Percentiles rank a stretch among this genome's conserved stretches.
Conservation (phyloP, 1,140 invertebrate genomes). For the Coenobita brevimanus region DNA sequence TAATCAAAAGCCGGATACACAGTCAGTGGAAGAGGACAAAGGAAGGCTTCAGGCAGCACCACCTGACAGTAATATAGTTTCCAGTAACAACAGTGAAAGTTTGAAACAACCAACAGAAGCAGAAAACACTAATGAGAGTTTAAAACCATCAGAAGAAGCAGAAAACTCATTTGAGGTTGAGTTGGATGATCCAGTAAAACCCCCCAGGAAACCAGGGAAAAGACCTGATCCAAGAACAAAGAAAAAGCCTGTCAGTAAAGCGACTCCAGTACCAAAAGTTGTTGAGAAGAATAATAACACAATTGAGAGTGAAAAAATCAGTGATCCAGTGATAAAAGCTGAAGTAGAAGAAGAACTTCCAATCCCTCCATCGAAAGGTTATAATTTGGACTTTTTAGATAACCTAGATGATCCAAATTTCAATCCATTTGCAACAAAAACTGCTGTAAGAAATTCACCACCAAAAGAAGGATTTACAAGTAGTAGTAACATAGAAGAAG, state of each 20-base stretch:
- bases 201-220: constrained; percentile 35
- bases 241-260: constrained; percentile 15
- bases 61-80: neutral
- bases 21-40: neutral
- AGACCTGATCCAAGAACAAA: neutral
- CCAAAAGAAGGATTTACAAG: constrained; percentile 23
- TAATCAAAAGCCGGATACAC: neutral
- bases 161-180: neutral
- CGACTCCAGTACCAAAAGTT: constrained; percentile 18
- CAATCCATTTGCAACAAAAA: constrained; percentile 60
- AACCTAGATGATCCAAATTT: constrained; percentile 64
- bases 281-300: constrained; percentile 52
- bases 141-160: neutral
- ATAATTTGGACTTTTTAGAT: constrained; percentile 67
- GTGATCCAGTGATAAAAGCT: neutral
- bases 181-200: neutral
- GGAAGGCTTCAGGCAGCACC: neutral
- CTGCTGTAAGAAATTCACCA: constrained; percentile 59
- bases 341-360: constrained; percentile 54
- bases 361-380: constrained; percentile 62
- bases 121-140: neutral
- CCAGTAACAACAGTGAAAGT: too few relatives aligned
- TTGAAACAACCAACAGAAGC: neutral
- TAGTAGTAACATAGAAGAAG: neutral
- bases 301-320: constrained; percentile 8